phyloP scores from a whole-genome alignment of 92 coral and sea anemone genomes.

The Desmophyllum pertusum region DNA sequence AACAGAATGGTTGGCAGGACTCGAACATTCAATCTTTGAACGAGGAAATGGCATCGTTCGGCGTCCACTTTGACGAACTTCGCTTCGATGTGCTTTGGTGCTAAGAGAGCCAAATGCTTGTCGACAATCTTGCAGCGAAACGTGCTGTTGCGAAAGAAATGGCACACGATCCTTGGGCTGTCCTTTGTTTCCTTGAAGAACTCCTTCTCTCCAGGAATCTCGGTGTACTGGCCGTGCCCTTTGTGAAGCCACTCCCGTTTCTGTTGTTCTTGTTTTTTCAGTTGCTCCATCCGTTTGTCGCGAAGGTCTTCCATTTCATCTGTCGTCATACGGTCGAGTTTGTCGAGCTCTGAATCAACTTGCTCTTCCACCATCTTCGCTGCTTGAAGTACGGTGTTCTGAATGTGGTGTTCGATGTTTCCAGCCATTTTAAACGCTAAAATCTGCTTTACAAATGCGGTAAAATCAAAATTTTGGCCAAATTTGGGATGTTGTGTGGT shows the following conservation, averaged over 20 bases:
- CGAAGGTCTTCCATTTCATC: conserved; percentile 95
- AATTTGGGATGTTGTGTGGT: neutral
- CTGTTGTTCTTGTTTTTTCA: conserved; percentile 84
- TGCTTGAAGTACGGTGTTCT: conserved; percentile 87
- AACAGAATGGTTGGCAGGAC: conserved; percentile 88
- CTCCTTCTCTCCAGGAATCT: conserved; percentile 88
- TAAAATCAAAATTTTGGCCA: neutral
- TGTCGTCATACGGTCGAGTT: conserved; percentile 83
- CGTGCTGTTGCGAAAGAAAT: conserved; percentile 90
- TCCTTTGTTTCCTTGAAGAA: conserved; percentile 92
- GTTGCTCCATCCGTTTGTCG: conserved; percentile 90
- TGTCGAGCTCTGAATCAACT: conserved; percentile 91
- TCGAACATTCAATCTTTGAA: conserved; percentile 78
- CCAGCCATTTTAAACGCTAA: conserved; percentile 44
- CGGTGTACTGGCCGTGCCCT: conserved; percentile 95
- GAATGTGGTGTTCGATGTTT: conserved; percentile 76
- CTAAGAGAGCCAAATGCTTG: conserved; percentile 89
- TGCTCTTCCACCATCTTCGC: conserved; percentile 91
- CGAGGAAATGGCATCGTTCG: conserved; percentile 83
- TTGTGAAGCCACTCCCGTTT: conserved; percentile 93
- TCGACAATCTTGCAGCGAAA: conserved; percentile 98
- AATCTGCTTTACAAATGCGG: neutral
- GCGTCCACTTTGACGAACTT: conserved; percentile 93
- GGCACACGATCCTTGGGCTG: conserved; percentile 90
- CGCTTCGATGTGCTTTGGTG: conserved; percentile 95